Base-by-base conservation (phyloP, 1,140 invertebrate species). In the Megathymus violae region DNA sequence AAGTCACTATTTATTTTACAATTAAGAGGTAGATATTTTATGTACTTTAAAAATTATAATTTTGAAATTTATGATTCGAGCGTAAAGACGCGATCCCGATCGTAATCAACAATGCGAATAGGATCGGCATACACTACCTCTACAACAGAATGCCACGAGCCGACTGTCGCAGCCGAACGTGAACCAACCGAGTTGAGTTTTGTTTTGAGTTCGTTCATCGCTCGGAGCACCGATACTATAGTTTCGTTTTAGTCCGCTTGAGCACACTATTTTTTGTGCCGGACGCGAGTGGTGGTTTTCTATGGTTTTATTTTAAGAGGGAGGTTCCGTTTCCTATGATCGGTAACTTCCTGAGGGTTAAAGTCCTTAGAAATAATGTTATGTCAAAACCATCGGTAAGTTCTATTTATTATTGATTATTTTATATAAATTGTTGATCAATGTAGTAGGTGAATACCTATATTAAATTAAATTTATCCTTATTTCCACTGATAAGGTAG, bases 61-160 rank as follows among this genome's bases (percentile, higher is more conserved):
- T 36, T 2, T 51, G 22, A 40, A 27, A 40, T 34, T 47, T 50
- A 13, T 16, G 15, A 43, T 54, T 67, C 69, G 69, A 64, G 56
- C 31, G 70, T 62, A 79, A 71, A 80, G 66, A 83, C 82, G 82
- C 78, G 80, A 82, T 64, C 82, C 81, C 78, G 80, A 82, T 64
- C 52, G 72, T 58, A 72, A 76, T 73, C 74, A 69, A 71, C 62
- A 69, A 73, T 69, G 64, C 46, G 54, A 56, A 46, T 25, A 15
- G 13, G 60, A 56, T 54, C 59, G 66, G 73, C 73, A 77, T 82
- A 62, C 40, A 17, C 34, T 1, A 65, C 74, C 70, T 69, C 60
- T 61, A 19, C 63, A 19, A 46, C 41, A 66, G 69, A 74, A 64
- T 62, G 80, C 74, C 74, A 67, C 64, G 61, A 61, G 71, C 79